These are phyloP conservation scores for Nephila pilipes DNA, from an alignment of 1,140 invertebrate genomes.

Conservation along the genomic window DNA sequence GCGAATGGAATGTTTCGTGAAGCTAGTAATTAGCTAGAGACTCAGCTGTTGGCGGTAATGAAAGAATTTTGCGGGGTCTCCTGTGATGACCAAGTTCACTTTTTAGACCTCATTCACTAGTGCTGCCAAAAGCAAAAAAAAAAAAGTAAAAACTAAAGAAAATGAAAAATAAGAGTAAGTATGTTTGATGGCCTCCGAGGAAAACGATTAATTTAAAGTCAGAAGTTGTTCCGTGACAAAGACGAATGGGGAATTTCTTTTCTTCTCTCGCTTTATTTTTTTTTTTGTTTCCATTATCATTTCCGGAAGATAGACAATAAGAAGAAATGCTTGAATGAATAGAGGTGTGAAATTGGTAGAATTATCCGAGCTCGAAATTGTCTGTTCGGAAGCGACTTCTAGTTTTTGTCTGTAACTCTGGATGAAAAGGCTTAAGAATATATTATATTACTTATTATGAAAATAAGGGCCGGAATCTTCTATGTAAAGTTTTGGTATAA, in stretches of 20 bases:
- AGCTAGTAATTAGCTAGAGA: slow-evolving; percentile 50
- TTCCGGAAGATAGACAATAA: slow-evolving; percentile 56
- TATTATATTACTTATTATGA: too few relatives aligned
- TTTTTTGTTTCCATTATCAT: slow-evolving; percentile 66
- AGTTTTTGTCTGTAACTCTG: background rate
- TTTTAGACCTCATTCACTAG: background rate
- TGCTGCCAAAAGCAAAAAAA: slow-evolving; percentile 3
- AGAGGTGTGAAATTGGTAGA: slow-evolving; percentile 70
- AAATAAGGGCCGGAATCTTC: too few relatives aligned
- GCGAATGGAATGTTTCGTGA: slow-evolving; percentile 32
- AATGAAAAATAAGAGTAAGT: slow-evolving; percentile 65
- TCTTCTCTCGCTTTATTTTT: slow-evolving; percentile 19
- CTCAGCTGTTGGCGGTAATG: slow-evolving; percentile 53
- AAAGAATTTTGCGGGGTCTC: slow-evolving; percentile 48
- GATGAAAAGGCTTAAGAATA: background rate
- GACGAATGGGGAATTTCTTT: slow-evolving; percentile 73
- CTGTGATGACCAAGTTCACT: slow-evolving; percentile 31
- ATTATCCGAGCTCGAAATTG: slow-evolving; percentile 69
- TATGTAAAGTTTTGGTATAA: too few relatives aligned
- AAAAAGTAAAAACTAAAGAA: background rate
- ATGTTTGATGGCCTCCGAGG: slow-evolving; percentile 69
- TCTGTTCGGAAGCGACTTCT: background rate
- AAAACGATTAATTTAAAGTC: slow-evolving; percentile 76
- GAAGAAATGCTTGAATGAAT: slow-evolving; percentile 60
- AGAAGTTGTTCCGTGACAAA: slow-evolving; percentile 75